Evolutionary conservation across 1,140 invertebrate species (phyloP).

Genomic region (Megathymus violae): DNA sequence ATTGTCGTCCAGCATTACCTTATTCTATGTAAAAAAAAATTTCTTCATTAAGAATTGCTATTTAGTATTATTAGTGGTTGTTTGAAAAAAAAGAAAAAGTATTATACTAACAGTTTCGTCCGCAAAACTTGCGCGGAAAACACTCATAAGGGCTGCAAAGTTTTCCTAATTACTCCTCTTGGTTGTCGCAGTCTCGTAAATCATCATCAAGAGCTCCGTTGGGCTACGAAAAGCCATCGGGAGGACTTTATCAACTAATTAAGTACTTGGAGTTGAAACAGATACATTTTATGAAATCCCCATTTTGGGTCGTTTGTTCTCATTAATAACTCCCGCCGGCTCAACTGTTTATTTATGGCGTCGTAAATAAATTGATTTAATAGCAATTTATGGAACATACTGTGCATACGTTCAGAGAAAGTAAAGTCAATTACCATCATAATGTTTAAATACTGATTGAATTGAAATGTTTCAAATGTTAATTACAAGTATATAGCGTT

Average conservation of each 20-base stretch:
- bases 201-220: slow-evolving; percentile 19
- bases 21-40: too few relatives aligned
- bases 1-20: too few relatives aligned
- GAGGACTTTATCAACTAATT: slow-evolving; percentile 32
- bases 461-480: too few relatives aligned
- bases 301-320: slow-evolving; percentile 26
- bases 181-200: slow-evolving; percentile 18
- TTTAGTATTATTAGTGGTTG: too few relatives aligned
- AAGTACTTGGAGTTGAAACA: slow-evolving; percentile 28
- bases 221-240: slow-evolving; percentile 17
- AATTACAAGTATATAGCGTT: too few relatives aligned
- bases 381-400: slow-evolving; percentile 2
- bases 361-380: slow-evolving; percentile 29
- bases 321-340: slow-evolving; percentile 24
- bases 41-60: too few relatives aligned
- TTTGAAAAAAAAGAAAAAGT: too few relatives aligned
- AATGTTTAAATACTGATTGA: too few relatives aligned
- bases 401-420: background rate
- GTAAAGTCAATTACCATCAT: too few relatives aligned
- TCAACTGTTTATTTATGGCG: slow-evolving; percentile 29
- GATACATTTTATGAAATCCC: slow-evolving; percentile 29
- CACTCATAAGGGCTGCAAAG: slow-evolving; percentile 1
- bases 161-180: slow-evolving; percentile 26
- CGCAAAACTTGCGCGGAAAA: too few relatives aligned
- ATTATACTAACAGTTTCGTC: too few relatives aligned